These are phyloP conservation scores for Theocolax elegans DNA, from an alignment of 1,140 invertebrate genomes.

Conservation along the genomic window DNA sequence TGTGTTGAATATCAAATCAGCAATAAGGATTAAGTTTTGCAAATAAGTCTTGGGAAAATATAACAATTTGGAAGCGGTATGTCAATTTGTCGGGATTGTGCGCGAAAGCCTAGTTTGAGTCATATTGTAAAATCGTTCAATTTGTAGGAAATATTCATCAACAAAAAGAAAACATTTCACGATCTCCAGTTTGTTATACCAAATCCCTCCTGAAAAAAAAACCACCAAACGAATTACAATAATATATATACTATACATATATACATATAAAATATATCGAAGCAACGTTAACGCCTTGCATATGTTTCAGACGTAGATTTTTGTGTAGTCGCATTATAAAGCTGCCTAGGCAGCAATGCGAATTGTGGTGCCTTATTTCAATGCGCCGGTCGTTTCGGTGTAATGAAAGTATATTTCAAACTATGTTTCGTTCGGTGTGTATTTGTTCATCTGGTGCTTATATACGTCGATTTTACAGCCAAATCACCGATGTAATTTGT, in stretches of 20 bases:
- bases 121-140: no score
- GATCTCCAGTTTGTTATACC: neutral
- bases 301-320: conserved; percentile 7
- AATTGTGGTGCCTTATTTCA: conserved; percentile 26
- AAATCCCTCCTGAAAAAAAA: neutral
- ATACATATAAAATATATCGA: no score
- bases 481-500: conserved; percentile 3
- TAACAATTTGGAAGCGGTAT: neutral
- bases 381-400: neutral
- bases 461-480: conserved; percentile 4
- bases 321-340: conserved; percentile 20
- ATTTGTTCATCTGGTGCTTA: conserved; percentile 8
- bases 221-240: neutral
- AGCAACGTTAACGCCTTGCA: neutral
- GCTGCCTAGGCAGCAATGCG: conserved; percentile 4
- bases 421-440: neutral
- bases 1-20: neutral
- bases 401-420: conserved; percentile 19
- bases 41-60: neutral
- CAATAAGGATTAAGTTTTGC: neutral
- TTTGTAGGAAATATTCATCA: no score
- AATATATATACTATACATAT: no score
- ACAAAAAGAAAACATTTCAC: neutral
- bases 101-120: conserved; percentile 1
- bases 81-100: conserved; percentile 3